Percentiles rank a stretch among this genome's conserved stretches.
These are phyloP conservation scores for Peromyscus attwateri DNA, from an alignment of 2,797 vertebrate species.

Conservation along the genomic window DNA sequence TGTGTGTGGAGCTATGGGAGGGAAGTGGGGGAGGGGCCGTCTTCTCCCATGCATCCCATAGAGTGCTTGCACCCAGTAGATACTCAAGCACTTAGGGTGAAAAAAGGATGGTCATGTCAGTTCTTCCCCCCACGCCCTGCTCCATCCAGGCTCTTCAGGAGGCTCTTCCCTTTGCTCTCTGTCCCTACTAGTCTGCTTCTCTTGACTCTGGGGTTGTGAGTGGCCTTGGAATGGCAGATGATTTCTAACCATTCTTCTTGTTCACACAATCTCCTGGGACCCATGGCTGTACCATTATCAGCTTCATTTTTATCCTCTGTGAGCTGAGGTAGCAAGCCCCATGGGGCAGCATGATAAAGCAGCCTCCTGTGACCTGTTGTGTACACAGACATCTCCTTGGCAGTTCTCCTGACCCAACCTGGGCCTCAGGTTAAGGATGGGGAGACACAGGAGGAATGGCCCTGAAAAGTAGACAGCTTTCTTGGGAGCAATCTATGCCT, in stretches of 20 bases:
- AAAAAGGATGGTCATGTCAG: not conserved
- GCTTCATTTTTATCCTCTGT: not conserved
- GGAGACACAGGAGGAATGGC: not conserved
- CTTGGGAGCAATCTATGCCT: not conserved
- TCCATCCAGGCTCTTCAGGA: not conserved
- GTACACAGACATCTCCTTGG: not conserved
- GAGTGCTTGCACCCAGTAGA: not conserved
- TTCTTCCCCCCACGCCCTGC: not conserved
- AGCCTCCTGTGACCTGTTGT: not conserved
- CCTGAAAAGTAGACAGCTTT: not conserved
- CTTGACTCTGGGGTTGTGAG: not conserved
- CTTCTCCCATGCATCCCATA: not conserved
- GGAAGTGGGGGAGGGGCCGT: not conserved
- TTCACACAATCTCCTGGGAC: not conserved
- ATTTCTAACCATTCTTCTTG: not conserved
- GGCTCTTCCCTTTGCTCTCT: not conserved
- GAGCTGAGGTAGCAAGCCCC: too few relatives aligned
- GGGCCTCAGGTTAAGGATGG: not conserved
- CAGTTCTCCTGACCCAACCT: not conserved
- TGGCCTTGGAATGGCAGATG: not conserved
- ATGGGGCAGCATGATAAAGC: rapidly evolving
- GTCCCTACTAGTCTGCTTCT: not conserved
- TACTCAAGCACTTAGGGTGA: not conserved
- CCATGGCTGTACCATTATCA: not conserved
- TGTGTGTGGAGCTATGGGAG: not conserved